Evolutionary conservation across 2,113 vertebrate genomes (phyloP).

Genomic region (Narcine bancroftii): DNA sequence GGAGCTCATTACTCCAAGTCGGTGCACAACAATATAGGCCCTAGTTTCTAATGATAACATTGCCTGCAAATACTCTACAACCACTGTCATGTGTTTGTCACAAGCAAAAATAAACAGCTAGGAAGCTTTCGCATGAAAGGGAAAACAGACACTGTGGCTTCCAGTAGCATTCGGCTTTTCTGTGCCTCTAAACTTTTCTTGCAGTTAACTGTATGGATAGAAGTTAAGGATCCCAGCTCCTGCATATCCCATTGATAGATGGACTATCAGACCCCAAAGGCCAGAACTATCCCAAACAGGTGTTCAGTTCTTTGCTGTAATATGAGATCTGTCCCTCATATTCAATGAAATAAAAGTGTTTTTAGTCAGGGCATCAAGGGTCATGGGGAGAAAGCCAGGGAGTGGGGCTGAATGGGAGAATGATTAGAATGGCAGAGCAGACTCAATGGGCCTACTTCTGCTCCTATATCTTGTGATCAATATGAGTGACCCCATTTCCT

Average conservation of each 20-base stretch:
- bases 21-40: background rate
- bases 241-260: background rate
- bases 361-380: too few species aligned
- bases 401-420: too few species aligned
- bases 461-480: too few species aligned
- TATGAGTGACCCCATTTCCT: background rate
- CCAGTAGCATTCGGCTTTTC: background rate
- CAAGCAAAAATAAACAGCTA: background rate
- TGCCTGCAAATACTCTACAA: background rate
- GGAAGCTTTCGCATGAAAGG: background rate
- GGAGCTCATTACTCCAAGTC: background rate
- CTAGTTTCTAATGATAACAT: background rate
- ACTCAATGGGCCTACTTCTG: too few species aligned
- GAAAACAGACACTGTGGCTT: background rate
- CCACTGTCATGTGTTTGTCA: background rate
- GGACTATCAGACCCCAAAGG: background rate
- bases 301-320: too few species aligned
- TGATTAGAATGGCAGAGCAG: too few species aligned
- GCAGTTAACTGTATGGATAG: background rate
- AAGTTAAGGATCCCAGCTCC: background rate
- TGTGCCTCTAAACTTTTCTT: background rate
- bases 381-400: too few species aligned
- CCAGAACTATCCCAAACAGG: too few species aligned
- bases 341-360: too few species aligned
- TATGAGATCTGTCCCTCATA: too few species aligned